Evolutionary conservation across 1,140 invertebrate genomes (phyloP), one percentile per base, ranked within the genome.

Genomic region (Ceratina australensis): DNA sequence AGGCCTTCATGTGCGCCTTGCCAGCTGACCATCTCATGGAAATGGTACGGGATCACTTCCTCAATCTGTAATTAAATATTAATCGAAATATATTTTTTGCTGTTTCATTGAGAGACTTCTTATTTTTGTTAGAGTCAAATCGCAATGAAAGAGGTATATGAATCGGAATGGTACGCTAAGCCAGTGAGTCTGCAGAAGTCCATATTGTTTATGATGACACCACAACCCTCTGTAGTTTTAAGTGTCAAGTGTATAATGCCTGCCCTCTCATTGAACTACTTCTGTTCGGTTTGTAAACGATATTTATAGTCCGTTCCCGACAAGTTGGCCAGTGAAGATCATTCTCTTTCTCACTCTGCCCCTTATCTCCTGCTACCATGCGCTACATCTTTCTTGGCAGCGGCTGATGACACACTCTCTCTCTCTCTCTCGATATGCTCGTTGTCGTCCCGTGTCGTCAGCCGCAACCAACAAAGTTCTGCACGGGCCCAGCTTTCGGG

Each of bases 1-100:
- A 87, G 49, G 80, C 87, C 10, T 87, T 87, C 61, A 82, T 85
- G 63, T 86, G 82, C 33, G 72, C 81, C 1, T 85, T 82, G 83
- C 84, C 88, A 47, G 83, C 86, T 3, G 86, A 89, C 56, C 64
- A 81, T 8, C 28, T 89, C 15, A 73, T 86, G 22, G 59, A 82
- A 28, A 52, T 69, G 61, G 87, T 89, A 60, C 76, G 61, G n/a
- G 13, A 16, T n/a, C n/a, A 18, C 16, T 54, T 54, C n/a, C 33
- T 28, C 0, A 5, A 20, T n/a, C 13, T 54, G n/a, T 15, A 52
- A 13, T 18, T n/a, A n/a, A 54, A n/a, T n/a, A n/a, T n/a, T 54
- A 18, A 5, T 54, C 52, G 52, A 42, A 10, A 42, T 42, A 42
- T 42, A 3, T 42, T 42, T 42, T 0, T 42, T 42, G 33, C 0